Conservation (phyloP, 2,888 invertebrate species). For the Spisula subtruncata region DNA sequence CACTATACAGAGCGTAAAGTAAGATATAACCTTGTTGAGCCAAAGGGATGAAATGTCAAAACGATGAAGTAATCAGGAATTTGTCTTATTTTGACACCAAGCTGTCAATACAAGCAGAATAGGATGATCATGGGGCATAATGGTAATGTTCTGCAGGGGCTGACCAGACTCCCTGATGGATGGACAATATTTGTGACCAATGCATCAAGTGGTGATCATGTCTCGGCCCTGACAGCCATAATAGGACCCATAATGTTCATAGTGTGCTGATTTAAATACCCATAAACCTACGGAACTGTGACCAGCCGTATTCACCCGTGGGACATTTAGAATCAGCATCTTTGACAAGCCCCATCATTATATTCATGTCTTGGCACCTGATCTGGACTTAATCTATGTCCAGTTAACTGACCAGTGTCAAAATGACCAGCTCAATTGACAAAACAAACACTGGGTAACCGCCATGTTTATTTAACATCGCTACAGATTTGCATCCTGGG, state of each 20-base stretch:
- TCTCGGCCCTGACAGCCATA: conserved; percentile 41
- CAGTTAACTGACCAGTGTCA: conserved; percentile 66
- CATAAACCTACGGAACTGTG: conserved; percentile 51
- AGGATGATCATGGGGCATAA: neutral
- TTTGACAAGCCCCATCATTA: conserved; percentile 60
- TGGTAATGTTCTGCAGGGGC: neutral
- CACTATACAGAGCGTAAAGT: no score
- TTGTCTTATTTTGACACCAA: conserved; percentile 8
- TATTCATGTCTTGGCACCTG: conserved; percentile 52
- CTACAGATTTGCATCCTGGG: conserved; percentile 65
- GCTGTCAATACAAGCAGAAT: conserved; percentile 17
- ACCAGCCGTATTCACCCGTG: conserved; percentile 51
- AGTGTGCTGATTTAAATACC: conserved; percentile 52
- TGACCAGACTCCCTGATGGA: neutral
- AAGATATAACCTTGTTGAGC: no score
- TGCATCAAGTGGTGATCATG: conserved; percentile 50
- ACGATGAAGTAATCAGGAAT: neutral
- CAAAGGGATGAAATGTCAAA: conserved; percentile 30
- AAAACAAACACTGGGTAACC: conserved; percentile 68
- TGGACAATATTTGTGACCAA: conserved; percentile 31
- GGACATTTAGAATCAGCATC: conserved; percentile 50
- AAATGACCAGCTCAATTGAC: conserved; percentile 70
- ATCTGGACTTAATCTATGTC: conserved; percentile 58
- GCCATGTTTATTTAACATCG: conserved; percentile 66
- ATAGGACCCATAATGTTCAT: conserved; percentile 51